These are phyloP conservation scores for Diadromus collaris DNA, from an alignment of 2,888 invertebrate species.

Conservation along the genomic window DNA sequence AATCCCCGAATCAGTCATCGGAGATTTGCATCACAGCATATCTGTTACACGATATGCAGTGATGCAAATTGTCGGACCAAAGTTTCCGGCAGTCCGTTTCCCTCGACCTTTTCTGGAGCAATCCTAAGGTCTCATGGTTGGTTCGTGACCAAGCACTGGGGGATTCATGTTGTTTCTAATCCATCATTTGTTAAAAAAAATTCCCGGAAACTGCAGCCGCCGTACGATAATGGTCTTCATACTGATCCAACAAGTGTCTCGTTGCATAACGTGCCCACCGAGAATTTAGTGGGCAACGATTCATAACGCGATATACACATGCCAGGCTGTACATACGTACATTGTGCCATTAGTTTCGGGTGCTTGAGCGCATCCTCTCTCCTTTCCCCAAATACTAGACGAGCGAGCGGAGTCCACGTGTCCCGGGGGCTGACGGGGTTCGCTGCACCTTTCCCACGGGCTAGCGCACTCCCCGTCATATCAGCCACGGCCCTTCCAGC, in stretches of 20 bases:
- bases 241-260: slow-evolving; percentile 56
- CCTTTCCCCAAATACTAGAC: slow-evolving; percentile 50
- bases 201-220: background rate
- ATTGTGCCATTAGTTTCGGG: slow-evolving; percentile 58
- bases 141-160: background rate
- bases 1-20: slow-evolving; percentile 21
- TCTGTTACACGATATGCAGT: slow-evolving; percentile 16
- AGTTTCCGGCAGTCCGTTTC: background rate
- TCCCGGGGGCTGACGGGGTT: slow-evolving; percentile 48
- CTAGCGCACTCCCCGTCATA: slow-evolving; percentile 36
- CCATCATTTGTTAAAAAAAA: background rate
- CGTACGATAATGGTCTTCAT: background rate
- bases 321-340: slow-evolving; percentile 20
- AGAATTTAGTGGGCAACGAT: slow-evolving; percentile 36
- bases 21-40: slow-evolving; percentile 10
- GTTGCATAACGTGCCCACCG: slow-evolving; percentile 21
- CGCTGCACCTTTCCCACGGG: slow-evolving; percentile 59
- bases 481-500: slow-evolving; percentile 35
- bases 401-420: slow-evolving; percentile 32
- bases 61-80: background rate
- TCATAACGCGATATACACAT: slow-evolving; percentile 45
- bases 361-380: slow-evolving; percentile 57
- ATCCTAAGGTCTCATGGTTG: background rate
- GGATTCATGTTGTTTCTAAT: background rate
- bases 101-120: background rate